A percentile compares a stretch with the other conserved stretches of the same genome.
phyloP scores from a whole-genome alignment of 2,797 vertebrate species.

The Limosa lapponica region DNA sequence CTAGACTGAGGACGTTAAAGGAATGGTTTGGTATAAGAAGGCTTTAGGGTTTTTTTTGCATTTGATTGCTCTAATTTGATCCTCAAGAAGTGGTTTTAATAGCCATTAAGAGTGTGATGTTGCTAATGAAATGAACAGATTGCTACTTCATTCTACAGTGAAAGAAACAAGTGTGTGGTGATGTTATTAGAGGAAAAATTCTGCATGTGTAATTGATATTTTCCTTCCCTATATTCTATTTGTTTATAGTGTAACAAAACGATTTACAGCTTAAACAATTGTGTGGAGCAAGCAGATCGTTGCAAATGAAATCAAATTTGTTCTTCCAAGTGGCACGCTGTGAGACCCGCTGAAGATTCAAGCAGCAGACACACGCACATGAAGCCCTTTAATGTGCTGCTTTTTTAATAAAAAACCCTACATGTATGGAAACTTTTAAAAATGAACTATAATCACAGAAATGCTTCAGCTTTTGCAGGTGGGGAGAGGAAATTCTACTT shows the following conservation, averaged over 20 bases:
- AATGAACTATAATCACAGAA: conserved; percentile 2
- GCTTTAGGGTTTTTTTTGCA: not conserved
- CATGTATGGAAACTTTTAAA: conserved; percentile 23
- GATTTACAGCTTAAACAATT: not conserved
- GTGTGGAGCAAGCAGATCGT: not conserved
- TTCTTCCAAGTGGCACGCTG: not conserved
- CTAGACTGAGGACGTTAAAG: not conserved
- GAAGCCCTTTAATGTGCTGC: not conserved
- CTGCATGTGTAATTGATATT: not conserved
- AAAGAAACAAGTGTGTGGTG: not conserved
- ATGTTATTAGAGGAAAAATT: not conserved
- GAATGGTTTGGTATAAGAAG: not conserved
- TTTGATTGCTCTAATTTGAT: not conserved
- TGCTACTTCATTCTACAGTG: not conserved
- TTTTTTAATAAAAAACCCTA: not conserved
- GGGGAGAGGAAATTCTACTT: conserved; percentile 47
- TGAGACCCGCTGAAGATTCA: not conserved
- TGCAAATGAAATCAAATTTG: conserved; percentile 3
- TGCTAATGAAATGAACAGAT: conserved; percentile 19
- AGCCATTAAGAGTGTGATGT: not conserved
- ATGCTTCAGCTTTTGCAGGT: conserved; percentile 39
- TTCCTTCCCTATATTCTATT: conserved; percentile 19
- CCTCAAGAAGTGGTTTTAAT: not conserved
- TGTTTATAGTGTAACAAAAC: conserved; percentile 17
- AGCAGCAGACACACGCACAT: not conserved